phyloP scores from a whole-genome alignment of 1,140 invertebrate genomes.

The Caenorhabditis remanei region DNA sequence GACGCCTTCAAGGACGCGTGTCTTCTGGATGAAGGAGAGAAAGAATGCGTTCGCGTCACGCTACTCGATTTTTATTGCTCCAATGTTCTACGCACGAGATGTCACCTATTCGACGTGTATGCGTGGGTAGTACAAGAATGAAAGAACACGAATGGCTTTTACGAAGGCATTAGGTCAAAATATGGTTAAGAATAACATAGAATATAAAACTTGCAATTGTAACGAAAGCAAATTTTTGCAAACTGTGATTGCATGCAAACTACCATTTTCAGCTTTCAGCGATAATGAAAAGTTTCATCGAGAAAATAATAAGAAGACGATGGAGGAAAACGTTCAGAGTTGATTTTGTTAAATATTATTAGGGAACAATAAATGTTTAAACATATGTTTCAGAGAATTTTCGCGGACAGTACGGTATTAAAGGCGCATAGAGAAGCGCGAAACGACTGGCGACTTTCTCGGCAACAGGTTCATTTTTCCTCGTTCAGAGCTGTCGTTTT shows the following conservation, averaged over 20 bases:
- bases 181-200: background rate
- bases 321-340: too few relatives aligned
- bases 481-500: too few relatives aligned
- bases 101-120: constrained; percentile 39
- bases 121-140: constrained; percentile 9
- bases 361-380: too few relatives aligned
- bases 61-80: constrained; percentile 54
- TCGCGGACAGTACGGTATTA: background rate
- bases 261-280: too few relatives aligned
- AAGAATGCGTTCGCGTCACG: constrained; percentile 52
- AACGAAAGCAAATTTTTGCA: too few relatives aligned
- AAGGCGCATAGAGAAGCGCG: background rate
- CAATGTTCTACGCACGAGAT: constrained; percentile 48
- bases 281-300: too few relatives aligned
- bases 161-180: background rate
- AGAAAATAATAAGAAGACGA: too few relatives aligned
- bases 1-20: constrained; percentile 23
- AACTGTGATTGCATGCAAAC: too few relatives aligned
- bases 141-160: background rate
- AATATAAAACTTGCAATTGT: too few relatives aligned
- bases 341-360: too few relatives aligned
- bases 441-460: too few relatives aligned
- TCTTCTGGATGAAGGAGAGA: background rate
- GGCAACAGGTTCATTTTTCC: too few relatives aligned
- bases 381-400: background rate